Base-by-base conservation (phyloP, 2,888 invertebrate genomes). In the Tromatobia lineatoria region DNA sequence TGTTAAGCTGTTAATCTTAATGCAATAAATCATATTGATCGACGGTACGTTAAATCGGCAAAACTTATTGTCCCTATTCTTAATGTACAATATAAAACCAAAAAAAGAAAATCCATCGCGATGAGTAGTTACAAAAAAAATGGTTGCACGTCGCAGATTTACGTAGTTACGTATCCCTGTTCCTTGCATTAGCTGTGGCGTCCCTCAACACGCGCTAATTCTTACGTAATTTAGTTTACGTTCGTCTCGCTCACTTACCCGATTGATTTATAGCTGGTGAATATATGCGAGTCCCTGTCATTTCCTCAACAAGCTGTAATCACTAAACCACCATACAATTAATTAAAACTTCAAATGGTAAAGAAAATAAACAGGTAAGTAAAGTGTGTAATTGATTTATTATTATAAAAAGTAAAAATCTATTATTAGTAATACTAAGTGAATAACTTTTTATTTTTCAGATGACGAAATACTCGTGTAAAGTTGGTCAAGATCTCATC, bases 151-250 rank as follows among this genome's bases (percentile, higher is more conserved):
- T 45, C 1, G 45, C 8, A 2, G 15, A 15, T 45, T 15, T 15
- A 45, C 15, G 8, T 1, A 45, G 25, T 67, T 25, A 67, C 47
- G 29, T n/a, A 45, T 47, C 45, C 8, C 47, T 29, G 13, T 18
- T 52, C 18, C 18, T 15, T 6, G 18, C 50, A 18, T 15, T n/a
- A 7, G 20, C 8, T 10, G 7, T 20, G 23, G 11, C 0, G 20
- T 54, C 34, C 59, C 47, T 59, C 47, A 42, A 52, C 42, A 42
- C 54, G 66, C 20, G 66, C 47, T 66, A 25, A 61, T 59, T 42
- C 61, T 70, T 66, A 54, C 66, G 42, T 47, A 73, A 80, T 64
- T 71, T 71, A 71, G 57, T 11, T 34, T 73, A 67, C 71, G 57
- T 57, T 45, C 54, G 57, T 79, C 79, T 73, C 52, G 64, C 42